Base-by-base conservation (phyloP, 2,888 invertebrate species). In the Pimpla rufipes region DNA sequence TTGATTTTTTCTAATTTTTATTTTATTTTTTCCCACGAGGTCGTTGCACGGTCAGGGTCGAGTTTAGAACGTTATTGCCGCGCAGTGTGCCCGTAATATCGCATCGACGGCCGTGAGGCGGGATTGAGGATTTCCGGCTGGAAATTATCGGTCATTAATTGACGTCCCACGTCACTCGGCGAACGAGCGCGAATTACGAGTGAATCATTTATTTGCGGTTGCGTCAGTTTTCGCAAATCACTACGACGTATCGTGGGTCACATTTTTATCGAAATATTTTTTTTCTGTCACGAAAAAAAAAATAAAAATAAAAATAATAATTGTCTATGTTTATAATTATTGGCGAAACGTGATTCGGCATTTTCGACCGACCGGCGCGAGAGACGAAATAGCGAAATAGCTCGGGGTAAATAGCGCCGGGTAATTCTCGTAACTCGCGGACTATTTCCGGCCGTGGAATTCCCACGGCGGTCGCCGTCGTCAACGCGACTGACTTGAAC, bases 401-500 rank as follows among this genome's bases (percentile, higher is more conserved):
- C 29, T 29, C n/a, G 37, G n/a, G 35, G 50, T 52, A 29, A 29
- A 57, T 11, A 45, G 29, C 3, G 42, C 4, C 4, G 35, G 11
- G 55, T 23, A 11, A 23, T 23, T 7, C 16, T 74, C 62, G 75
- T 66, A 66, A 76, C 40, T 29, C 29, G 66, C 66, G 40, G 55
- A 55, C 52, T 76, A 76, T 76, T 76, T 76, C 75, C 66, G 75
- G 66, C 75, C 42, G 21, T 55, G 75, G 75, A 76, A 66, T 66
- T 66, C 75, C 66, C 75, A 76, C 64, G 66, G 29, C 50, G 21
- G 66, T 66, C 75, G 55, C 52, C 66, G 55, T n/a, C 23, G 10
- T 11, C 6, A 52, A 55, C 47, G 13, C 21, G 64, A 23, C 23
- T 73, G 29, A 59, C 29, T 55, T 64, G 50, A 16, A 5, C 5